Percentiles rank a stretch among this genome's conserved stretches.
Conservation (phyloP, 2,797 vertebrate genomes). For the Bucorvus abyssinicus region DNA sequence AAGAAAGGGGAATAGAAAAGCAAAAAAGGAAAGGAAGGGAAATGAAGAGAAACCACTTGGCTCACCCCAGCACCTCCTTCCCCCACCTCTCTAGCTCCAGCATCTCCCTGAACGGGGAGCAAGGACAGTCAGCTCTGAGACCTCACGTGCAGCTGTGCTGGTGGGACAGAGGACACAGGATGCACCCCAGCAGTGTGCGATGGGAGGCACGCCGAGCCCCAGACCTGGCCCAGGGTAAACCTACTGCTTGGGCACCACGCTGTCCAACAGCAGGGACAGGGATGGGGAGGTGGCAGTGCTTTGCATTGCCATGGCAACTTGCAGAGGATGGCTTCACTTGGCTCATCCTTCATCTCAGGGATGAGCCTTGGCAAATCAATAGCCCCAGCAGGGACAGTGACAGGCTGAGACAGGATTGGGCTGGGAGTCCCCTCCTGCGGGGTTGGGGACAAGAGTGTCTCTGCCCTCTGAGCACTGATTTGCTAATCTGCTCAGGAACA, state of each 20-base stretch:
- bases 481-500: background rate
- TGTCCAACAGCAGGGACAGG: background rate
- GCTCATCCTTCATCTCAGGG: background rate
- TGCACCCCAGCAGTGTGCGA: background rate
- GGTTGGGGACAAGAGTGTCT: fast-evolving
- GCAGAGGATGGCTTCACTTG: fast-evolving
- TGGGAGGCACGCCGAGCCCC: fast-evolving
- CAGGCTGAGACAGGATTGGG: background rate
- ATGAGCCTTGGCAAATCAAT: background rate
- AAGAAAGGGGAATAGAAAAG: background rate
- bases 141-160: fast-evolving
- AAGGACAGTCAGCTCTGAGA: background rate
- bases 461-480: background rate
- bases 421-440: background rate
- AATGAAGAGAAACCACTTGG: background rate
- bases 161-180: background rate
- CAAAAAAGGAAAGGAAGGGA: background rate
- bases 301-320: background rate
- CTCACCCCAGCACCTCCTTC: background rate
- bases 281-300: background rate
- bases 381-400: background rate
- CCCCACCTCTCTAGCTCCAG: background rate
- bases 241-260: fast-evolving
- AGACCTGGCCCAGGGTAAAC: background rate
- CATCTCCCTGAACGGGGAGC: background rate